Base-by-base conservation (phyloP, 37 sponge, comb jelly and placozoan species). In the Halichondria panicea region DNA sequence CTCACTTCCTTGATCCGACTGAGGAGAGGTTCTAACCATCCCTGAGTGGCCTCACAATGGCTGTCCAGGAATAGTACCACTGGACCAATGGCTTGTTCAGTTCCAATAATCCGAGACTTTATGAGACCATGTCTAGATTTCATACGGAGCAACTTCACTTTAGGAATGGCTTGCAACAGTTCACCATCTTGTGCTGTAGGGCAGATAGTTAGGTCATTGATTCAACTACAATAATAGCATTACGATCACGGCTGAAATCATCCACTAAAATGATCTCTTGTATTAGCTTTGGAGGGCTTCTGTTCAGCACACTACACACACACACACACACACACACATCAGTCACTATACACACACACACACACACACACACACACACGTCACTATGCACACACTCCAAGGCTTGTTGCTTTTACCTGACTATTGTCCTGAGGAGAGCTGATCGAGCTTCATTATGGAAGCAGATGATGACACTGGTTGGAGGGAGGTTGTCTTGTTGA, bases 11-110 rank as follows among this genome's bases (percentile, higher is more conserved):
- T 74, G 22, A 94, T 74, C 64, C 95, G 50, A 32, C 56, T 80
- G 34, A 89, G 71, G 48, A 94, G 76, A 1, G 95, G 95, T 45
- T 89, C 88, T 31, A 89, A 64, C 95, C 95, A 94, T 4, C 88
- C 90, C 28, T 38, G 57, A 2, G 79, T 86, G 19, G 70, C 87
- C 76, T 96, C 97, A 56, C 93, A 89, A 68, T 96, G 97, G 31
- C 93, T 92, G 74, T 96, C 97, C 42, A 96, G 90, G 73, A 96
- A 96, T 35, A 82, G 83, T 32, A 96, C 80, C 3, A 90, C 86
- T 9, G 80, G 63, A 0, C 91, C 97, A 15, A 60, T 66, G 5
- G 91, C 91, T 34, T 41, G 58, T 13, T 55, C 41, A 8, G 89
- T 77, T 28, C 97, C 97, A n/a, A 55, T 66, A 45, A 92, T 27